phyloP scores from a whole-genome alignment of 1,140 invertebrate genomes.

The Drosophila pruinosa region DNA sequence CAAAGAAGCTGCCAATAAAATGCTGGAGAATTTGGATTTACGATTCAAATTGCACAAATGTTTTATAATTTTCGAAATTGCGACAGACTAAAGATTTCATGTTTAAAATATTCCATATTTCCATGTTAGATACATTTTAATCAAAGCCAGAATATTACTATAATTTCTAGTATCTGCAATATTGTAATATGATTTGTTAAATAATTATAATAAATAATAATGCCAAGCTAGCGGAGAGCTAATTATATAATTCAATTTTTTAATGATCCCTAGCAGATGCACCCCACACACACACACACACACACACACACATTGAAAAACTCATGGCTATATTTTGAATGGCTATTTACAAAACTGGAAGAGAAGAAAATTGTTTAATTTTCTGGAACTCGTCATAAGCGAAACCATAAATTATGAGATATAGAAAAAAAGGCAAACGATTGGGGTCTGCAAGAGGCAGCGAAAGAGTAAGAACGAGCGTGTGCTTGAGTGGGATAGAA shows the following conservation, averaged over 20 bases:
- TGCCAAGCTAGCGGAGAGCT: conserved; percentile 21
- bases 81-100: too few relatives aligned
- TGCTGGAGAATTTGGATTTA: background rate
- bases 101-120: too few relatives aligned
- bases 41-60: too few relatives aligned
- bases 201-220: conserved; percentile 22
- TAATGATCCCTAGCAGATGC: conserved; percentile 29
- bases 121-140: too few relatives aligned
- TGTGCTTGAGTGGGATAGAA: background rate
- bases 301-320: background rate
- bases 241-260: conserved; percentile 47
- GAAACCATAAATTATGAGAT: conserved; percentile 70
- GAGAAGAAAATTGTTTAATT: conserved; percentile 71
- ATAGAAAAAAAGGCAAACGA: conserved; percentile 38
- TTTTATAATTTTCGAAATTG: too few relatives aligned
- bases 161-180: background rate
- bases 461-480: background rate
- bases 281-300: conserved; percentile 9
- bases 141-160: too few relatives aligned
- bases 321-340: background rate
- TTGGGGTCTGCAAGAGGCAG: conserved; percentile 15
- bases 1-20: background rate
- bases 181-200: conserved; percentile 16
- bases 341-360: conserved; percentile 48
- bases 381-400: conserved; percentile 81